Conservation (phyloP, 1,140 invertebrate genomes). For the Palaemon carinicauda region DNA sequence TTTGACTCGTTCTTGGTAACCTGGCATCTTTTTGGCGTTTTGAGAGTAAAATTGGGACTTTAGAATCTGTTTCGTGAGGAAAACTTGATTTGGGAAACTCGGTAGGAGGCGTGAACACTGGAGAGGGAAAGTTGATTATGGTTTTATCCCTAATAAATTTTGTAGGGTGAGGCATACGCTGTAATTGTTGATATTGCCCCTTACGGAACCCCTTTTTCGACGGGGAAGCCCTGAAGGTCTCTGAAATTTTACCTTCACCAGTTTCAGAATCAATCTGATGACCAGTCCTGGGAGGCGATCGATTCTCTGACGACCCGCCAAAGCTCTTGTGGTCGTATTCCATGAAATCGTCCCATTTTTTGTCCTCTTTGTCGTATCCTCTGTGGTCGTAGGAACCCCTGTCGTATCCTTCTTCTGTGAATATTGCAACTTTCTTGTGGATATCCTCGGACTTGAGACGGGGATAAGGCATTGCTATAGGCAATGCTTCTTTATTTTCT, state of each 20-base stretch:
- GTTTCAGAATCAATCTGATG: not conserved
- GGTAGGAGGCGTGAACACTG: no score
- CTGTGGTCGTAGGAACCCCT: constrained; percentile 43
- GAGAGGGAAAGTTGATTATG: no score
- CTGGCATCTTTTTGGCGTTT: no score
- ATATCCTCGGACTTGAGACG: constrained; percentile 43
- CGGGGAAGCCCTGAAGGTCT: not conserved
- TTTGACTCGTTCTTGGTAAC: no score
- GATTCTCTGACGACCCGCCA: not conserved
- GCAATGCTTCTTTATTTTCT: not conserved
- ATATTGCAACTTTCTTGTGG: constrained; percentile 38
- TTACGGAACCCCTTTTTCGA: no score
- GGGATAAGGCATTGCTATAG: not conserved
- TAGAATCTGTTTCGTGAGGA: no score
- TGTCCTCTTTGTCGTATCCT: constrained; percentile 31
- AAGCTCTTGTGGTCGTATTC: constrained; percentile 24
- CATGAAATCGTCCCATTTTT: constrained; percentile 16
- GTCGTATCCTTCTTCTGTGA: constrained; percentile 42
- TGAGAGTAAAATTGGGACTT: no score
- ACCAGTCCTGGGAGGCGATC: not conserved
- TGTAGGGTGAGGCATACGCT: no score
- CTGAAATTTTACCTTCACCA: not conserved
- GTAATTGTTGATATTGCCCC: no score
- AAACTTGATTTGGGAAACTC: no score
- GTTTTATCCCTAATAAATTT: no score